Evolutionary conservation across 2,113 vertebrate species (phyloP), one percentile per base, ranked within the genome.

Genomic region (Macrotis lagotis): DNA sequence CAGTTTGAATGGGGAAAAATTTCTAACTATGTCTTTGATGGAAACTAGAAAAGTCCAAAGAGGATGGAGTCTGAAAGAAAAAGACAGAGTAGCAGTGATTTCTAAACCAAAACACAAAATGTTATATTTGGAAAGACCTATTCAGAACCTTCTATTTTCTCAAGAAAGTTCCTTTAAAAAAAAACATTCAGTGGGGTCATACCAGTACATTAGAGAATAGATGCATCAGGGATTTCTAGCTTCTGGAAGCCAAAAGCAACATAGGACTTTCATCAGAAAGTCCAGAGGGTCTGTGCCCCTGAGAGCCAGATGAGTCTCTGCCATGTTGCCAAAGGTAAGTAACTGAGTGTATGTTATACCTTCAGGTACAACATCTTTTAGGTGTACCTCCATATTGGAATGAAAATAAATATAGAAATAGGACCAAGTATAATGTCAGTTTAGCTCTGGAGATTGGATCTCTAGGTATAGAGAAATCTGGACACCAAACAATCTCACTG

Each of bases 11-110:
- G 83, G 48, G 74, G 2, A 19, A 92, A 31, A 74, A 24, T 59
- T 89, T 37, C 22, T 88, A 88, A n/a, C 48, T 89, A 0, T 53
- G 50, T 89, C 16, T 24, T 0, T 95, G 48, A 10, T 83, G 91
- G 47, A 49, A 95, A 93, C 83, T 31, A 83, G n/a, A 94, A 96
- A 25, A 94, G 66, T 31, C 48, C 26, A 89, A 66, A 90, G 48
- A 91, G 10, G 14, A 37, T 89, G 48, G 8, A 92, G 48, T 89
- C 44, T 25, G 19, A 66, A 8, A 74, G n/a, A 49, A 90, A 93
- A 95, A 51, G 88, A 91, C 44, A 51, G 26, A 89, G 31, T 48
- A n/a, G 31, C 59, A n/a, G 19, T 74, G 37, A 74, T n/a, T 74
- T 74, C 31, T 74, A n/a, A n/a, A 74, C 59, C 59, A 74, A 74